Evolutionary conservation across 1,140 invertebrate species (phyloP).

Genomic region (Pantala flavescens): DNA sequence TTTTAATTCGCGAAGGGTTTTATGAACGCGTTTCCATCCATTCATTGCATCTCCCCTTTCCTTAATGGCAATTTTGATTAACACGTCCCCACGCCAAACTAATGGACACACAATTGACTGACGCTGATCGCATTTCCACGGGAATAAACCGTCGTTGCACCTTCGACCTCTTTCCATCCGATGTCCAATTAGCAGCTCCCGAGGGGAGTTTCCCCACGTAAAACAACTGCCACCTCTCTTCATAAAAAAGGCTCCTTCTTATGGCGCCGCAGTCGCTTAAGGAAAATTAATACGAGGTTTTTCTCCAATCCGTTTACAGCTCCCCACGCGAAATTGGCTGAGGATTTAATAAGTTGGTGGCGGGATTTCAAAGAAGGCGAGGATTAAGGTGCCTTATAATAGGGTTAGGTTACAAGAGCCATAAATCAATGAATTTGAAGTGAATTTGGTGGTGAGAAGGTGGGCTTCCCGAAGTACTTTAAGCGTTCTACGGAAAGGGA

Average conservation of each 20-base stretch:
- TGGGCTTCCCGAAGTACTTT: no score
- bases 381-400: no score
- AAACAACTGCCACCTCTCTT: no score
- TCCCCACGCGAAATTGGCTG: no score
- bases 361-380: no score
- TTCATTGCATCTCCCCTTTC: not conserved
- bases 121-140: conserved; percentile 3
- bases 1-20: no score
- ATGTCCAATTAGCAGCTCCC: not conserved
- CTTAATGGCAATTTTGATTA: conserved; percentile 4
- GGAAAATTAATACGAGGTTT: conserved; percentile 6
- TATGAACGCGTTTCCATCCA: not conserved
- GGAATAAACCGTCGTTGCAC: not conserved
- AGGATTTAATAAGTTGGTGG: no score
- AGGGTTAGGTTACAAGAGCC: no score
- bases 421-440: no score
- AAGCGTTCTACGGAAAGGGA: no score
- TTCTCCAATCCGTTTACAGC: not conserved
- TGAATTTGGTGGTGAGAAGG: no score
- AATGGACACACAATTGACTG: not conserved
- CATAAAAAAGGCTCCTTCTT: not conserved
- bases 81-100: not conserved
- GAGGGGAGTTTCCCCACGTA: no score
- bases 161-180: not conserved
- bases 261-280: not conserved